These are phyloP conservation scores for Embidobia sp. DNA, from an alignment of 2,888 invertebrate species.

Conservation along the genomic window DNA sequence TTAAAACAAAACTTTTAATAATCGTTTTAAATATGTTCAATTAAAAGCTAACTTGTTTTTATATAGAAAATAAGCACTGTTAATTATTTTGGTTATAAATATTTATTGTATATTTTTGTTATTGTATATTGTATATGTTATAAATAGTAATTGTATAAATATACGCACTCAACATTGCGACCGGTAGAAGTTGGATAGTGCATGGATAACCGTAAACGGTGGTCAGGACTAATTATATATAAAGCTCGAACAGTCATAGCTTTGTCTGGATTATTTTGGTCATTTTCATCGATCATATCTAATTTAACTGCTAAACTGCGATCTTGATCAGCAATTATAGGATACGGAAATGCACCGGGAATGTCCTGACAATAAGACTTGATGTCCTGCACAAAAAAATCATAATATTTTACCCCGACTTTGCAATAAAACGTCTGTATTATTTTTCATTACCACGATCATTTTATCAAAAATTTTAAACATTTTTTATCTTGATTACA, in stretches of 20 bases:
- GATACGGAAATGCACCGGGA: constrained; percentile 89
- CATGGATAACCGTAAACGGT: constrained; percentile 90
- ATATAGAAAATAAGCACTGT: no score
- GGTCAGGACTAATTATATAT: constrained; percentile 91
- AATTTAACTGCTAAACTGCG: constrained; percentile 87
- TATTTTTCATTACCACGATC: no score
- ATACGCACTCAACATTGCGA: constrained; percentile 90
- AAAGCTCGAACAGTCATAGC: constrained; percentile 89
- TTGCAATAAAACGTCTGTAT: no score
- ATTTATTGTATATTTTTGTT: no score
- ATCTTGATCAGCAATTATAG: constrained; percentile 90
- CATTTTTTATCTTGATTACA: no score
- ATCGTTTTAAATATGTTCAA: no score
- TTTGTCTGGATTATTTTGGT: constrained; percentile 85
- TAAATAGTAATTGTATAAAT: constrained; percentile 11
- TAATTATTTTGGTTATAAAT: no score
- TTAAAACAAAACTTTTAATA: constrained; percentile 2
- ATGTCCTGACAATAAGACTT: constrained; percentile 87
- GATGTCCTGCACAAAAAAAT: constrained; percentile 84
- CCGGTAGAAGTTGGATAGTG: constrained; percentile 93
- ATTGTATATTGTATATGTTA: constrained; percentile 1
- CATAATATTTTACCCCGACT: no score
- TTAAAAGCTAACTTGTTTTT: no score
- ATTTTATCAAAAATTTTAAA: no score
- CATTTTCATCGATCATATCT: constrained; percentile 90